Conservation (phyloP, 1,140 invertebrate species). For the Meloidogyne floridensis region DNA sequence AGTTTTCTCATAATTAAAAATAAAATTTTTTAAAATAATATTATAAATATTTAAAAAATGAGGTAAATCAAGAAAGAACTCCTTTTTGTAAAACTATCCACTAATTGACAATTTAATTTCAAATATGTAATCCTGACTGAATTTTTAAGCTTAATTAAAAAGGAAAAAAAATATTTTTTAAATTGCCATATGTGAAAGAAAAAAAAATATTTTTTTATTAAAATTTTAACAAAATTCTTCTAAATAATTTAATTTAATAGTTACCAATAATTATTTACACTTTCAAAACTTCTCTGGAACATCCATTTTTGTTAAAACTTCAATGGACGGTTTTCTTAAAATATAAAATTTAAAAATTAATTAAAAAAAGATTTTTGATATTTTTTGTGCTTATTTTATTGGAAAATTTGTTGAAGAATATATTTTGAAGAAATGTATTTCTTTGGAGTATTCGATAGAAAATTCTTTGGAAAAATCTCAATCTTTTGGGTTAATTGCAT, state of each 20-base stretch:
- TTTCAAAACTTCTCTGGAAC: constrained; percentile 31
- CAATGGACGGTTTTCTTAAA: constrained; percentile 28
- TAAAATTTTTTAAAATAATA: too few relatives aligned
- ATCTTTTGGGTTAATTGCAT: constrained; percentile 3
- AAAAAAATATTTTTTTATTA: too few relatives aligned
- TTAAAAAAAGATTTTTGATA: constrained; percentile 8
- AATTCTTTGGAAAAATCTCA: neutral
- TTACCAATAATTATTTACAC: constrained; percentile 46
- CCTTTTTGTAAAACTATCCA: too few relatives aligned
- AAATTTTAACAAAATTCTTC: neutral
- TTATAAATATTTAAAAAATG: too few relatives aligned
- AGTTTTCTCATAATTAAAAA: too few relatives aligned
- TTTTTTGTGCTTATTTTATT: constrained; percentile 23
- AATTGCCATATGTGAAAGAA: too few relatives aligned
- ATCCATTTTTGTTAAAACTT: constrained; percentile 12
- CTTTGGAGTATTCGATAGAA: neutral
- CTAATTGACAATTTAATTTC: too few relatives aligned
- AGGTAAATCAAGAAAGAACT: too few relatives aligned
- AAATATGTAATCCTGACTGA: too few relatives aligned
- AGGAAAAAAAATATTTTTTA: too few relatives aligned
- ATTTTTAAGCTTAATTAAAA: too few relatives aligned
- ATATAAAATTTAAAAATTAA: constrained; percentile 1
- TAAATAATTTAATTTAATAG: constrained; percentile 35
- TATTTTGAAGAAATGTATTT: neutral
- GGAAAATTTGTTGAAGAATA: constrained; percentile 22